Evolutionary conservation across 1,140 invertebrate species (phyloP), one percentile per base, ranked within the genome.

Genomic region (Bombus confusus): DNA sequence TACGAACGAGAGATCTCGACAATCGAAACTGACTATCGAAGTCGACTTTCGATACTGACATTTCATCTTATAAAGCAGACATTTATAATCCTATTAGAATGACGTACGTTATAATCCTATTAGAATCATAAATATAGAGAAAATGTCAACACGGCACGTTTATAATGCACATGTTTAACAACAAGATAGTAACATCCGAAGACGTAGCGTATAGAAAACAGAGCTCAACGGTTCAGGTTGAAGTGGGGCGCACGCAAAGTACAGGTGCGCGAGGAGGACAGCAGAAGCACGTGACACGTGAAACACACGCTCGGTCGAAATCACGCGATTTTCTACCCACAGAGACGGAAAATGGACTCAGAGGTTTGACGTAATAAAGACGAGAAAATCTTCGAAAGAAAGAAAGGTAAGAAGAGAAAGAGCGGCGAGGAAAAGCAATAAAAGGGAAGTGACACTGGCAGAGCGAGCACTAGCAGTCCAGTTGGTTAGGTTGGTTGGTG

Each of bases 271-370:
- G 22, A 80, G 64, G 37, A 75, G 39, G 85, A 86, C 25, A 47
- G 75, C 22, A 3, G 0, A n/a, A 84, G 57, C 74, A 87, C 86
- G 82, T 87, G 86, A 74, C 86, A 83, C 82, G 80, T 76, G 85
- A 66, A 86, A 83, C 73, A 57, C 68, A 83, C 72, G 68, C 43
- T 83, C 73, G 41, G 13, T 37, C 22, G 68, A 43, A 74, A 76
- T 72, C 71, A 68, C 74, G 47, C 74, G 64, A 86, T 74, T 81
- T 81, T 62, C 57, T 73, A 39, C n/a, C 57, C 5, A 52, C 22
- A 52, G 52, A 62, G 47, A 39, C 31, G 31, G 37, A 43, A 13
- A 8, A 25, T 28, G 12, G 47, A 25, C 62, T 28, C 13, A 28
- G 47, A 52, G 15, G 25, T 22, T 43, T 39, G n/a, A 59, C 25